Conservation (phyloP, 2,888 invertebrate species). For the Harpagoxenus sublaevis region DNA sequence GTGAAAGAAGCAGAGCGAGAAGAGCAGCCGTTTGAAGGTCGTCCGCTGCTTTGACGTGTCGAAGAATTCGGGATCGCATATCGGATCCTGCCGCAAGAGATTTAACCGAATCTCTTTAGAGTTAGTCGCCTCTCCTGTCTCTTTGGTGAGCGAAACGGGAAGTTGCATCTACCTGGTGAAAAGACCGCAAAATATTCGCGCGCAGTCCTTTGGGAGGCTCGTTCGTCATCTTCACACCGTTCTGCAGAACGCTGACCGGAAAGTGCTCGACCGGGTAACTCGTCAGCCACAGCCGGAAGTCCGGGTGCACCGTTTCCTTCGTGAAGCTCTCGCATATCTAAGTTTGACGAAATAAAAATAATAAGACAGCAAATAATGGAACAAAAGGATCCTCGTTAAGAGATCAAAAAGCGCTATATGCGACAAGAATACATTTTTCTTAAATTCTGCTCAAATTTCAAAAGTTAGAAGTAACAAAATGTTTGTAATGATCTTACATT, state of each 20-base stretch:
- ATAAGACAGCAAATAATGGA: not conserved
- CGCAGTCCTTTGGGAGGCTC: conserved; percentile 96
- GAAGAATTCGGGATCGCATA: conserved; percentile 95
- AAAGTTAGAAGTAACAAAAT: not conserved
- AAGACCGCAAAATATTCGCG: conserved; percentile 94
- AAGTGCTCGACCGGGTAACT: conserved; percentile 97
- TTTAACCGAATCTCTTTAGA: not conserved
- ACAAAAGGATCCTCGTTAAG: not conserved
- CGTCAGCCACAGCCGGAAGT: conserved; percentile 97
- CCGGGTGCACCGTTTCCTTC: conserved; percentile 94
- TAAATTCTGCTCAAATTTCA: not conserved
- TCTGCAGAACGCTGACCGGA: conserved; percentile 96
- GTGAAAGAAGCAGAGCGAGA: conserved; percentile 97
- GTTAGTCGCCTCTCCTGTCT: not conserved
- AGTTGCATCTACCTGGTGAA: conserved; percentile 87
- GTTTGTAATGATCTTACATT: not conserved
- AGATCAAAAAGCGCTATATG: too few species aligned
- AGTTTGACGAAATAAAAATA: conserved; percentile 26
- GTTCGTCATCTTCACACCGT: conserved; percentile 98
- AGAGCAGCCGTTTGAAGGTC: conserved; percentile 94
- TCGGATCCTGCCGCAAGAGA: conserved; percentile 89
- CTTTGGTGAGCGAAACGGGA: not conserved
- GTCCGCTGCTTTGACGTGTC: conserved; percentile 92
- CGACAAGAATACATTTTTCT: not conserved
- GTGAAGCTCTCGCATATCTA: conserved; percentile 94